These are phyloP conservation scores for Epizoanthus ramosus DNA, from an alignment of 92 coral and sea anemone genomes.

Conservation along the genomic window DNA sequence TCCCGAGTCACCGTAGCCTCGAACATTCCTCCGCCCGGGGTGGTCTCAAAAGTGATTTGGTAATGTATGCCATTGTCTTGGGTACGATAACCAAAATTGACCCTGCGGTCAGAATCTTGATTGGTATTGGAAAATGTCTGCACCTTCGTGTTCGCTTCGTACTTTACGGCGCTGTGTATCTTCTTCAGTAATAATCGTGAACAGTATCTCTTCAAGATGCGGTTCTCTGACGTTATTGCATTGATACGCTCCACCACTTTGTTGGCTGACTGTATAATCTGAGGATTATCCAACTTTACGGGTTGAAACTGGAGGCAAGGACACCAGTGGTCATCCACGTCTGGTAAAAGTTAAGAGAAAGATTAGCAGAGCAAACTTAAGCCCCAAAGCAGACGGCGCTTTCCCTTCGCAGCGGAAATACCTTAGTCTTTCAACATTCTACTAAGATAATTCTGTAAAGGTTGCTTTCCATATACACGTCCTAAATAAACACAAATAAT, in stretches of 20 bases:
- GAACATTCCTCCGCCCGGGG: constrained; percentile 74
- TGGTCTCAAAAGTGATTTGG: constrained; percentile 73
- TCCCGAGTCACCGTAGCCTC: constrained; percentile 72
- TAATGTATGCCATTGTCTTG: constrained; percentile 60
- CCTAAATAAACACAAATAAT: too few species aligned
- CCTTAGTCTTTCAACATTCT: too few species aligned
- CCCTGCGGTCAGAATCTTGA: constrained; percentile 75
- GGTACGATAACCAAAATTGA: constrained; percentile 64
- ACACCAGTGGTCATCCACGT: constrained; percentile 95
- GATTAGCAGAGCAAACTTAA: not conserved
- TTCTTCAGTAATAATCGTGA: constrained; percentile 51
- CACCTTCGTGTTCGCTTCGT: constrained; percentile 71
- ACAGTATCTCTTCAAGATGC: constrained; percentile 64
- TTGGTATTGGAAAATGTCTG: constrained; percentile 67
- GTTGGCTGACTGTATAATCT: constrained; percentile 55
- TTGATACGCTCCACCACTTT: constrained; percentile 69
- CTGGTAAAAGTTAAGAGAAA: constrained; percentile 37
- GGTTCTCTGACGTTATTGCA: constrained; percentile 47
- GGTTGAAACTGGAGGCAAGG: constrained; percentile 86
- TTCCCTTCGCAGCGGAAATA: too few species aligned
- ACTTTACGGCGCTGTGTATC: constrained; percentile 59
- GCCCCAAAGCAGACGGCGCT: too few species aligned
- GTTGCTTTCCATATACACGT: too few species aligned
- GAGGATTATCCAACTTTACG: constrained; percentile 36
- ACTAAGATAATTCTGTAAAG: too few species aligned